Conservation (phyloP, 2,797 vertebrate species). For the Limnodromus scolopaceus region DNA sequence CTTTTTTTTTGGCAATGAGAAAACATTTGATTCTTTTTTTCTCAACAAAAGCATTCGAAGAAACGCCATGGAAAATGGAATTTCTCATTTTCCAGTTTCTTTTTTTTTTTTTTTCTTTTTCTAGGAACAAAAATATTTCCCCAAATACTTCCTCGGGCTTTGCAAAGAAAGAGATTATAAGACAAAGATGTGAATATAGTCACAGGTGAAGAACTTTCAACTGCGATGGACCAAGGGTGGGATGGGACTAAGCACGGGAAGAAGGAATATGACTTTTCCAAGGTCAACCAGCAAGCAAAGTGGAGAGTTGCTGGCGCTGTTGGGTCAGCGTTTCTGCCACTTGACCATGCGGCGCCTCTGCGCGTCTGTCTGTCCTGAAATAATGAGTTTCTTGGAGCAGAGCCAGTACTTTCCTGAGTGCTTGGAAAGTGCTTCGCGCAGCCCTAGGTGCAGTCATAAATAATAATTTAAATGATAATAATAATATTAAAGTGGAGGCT, state of each 20-base stretch:
- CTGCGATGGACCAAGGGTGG: background rate
- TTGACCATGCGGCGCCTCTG: background rate
- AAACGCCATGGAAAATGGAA: background rate
- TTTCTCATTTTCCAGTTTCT: background rate
- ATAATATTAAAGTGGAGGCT: background rate
- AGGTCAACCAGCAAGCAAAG: background rate
- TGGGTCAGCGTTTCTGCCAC: slow-evolving; percentile 27
- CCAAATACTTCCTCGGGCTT: background rate
- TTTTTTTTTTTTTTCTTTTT: accelerated
- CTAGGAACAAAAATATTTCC: background rate
- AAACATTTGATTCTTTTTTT: background rate
- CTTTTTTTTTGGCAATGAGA: background rate
- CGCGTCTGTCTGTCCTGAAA: background rate
- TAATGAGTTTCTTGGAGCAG: slow-evolving; percentile 17
- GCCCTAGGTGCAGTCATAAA: background rate
- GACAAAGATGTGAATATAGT: accelerated
- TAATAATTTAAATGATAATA: background rate
- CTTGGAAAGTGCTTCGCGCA: background rate
- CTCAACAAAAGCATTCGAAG: background rate
- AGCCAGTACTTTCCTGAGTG: slow-evolving; percentile 19
- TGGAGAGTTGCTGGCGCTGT: background rate
- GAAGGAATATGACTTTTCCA: background rate
- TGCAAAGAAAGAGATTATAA: background rate
- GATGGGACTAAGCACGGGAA: background rate
- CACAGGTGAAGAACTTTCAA: background rate